Percentiles rank a stretch among this genome's conserved stretches.
Evolutionary conservation across 1,140 invertebrate species (phyloP).

Genomic region (Diorhabda carinulata): DNA sequence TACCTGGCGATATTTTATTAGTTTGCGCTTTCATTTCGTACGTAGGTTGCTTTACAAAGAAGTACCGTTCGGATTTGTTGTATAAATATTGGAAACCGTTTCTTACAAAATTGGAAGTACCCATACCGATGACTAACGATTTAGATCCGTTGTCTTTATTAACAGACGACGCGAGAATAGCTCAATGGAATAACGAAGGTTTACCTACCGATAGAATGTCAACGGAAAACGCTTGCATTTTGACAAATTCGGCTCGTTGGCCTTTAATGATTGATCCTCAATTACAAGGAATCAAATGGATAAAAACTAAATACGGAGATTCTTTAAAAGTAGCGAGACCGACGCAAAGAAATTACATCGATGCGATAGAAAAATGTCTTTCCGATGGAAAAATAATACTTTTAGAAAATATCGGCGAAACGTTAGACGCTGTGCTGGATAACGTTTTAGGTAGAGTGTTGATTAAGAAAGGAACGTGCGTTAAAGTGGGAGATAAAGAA

Average conservation of each 20-base stretch:
- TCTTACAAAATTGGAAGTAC: slow-evolving; percentile 56
- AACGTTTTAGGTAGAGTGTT: slow-evolving; percentile 83
- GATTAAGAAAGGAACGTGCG: slow-evolving; percentile 74
- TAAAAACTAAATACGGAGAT: slow-evolving; percentile 76
- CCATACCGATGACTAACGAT: slow-evolving; percentile 72
- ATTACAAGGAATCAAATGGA: slow-evolving; percentile 91
- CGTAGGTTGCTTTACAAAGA: slow-evolving; percentile 87
- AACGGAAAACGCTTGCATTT: slow-evolving; percentile 89
- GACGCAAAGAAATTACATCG: slow-evolving; percentile 78
- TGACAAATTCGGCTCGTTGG: slow-evolving; percentile 86
- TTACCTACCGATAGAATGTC: slow-evolving; percentile 90
- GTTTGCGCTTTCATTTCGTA: slow-evolving; percentile 95
- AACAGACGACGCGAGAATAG: slow-evolving; percentile 87
- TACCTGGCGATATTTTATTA: slow-evolving; percentile 86
- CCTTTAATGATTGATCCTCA: slow-evolving; percentile 94
- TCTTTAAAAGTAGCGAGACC: slow-evolving; percentile 70
- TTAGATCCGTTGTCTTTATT: slow-evolving; percentile 78
- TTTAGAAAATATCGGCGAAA: slow-evolving; percentile 88
- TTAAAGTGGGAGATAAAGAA: slow-evolving; percentile 85
- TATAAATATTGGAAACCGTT: slow-evolving; percentile 77
- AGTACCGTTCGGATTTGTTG: slow-evolving; percentile 76
- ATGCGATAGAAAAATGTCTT: slow-evolving; percentile 77
- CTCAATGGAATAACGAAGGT: slow-evolving; percentile 92
- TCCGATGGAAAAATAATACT: slow-evolving; percentile 69
- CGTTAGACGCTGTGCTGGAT: slow-evolving; percentile 85